Evolutionary conservation across 2,888 invertebrate genomes (phyloP), one percentile per base, ranked within the genome.

Genomic region (Luperina testacea): DNA sequence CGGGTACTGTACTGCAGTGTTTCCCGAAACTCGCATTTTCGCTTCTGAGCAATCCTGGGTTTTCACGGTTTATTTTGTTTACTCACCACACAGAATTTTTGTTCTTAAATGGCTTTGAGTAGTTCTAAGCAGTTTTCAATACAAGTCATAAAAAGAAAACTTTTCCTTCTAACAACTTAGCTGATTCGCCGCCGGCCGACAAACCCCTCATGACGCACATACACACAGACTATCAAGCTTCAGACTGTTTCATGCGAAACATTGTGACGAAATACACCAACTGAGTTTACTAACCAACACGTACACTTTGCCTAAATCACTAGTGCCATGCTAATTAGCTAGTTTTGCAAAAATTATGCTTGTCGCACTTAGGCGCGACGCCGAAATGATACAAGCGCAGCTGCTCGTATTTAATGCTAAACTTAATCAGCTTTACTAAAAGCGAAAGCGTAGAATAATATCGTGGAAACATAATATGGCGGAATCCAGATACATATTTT

Each of bases 271-370:
- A 69, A 75, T 71, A 67, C 61, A 65, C 63, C 42, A 3, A 71
- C 63, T 74, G 48, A 53, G 13, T 68, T 17, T 17, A 45, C 32
- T 51, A 59, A 80, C 77, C 63, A 76, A 81, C 71, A 81, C 71
- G n/a, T 80, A 75, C 69, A 80, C 38, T 82, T 82, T 27, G 75
- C 82, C 76, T 81, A 73, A 82, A 48, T 32, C 61, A 53, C 63
- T 45, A 32, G 27, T 9, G 53, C 42, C 63, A 53, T 53, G 27
- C 42, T 80, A 80, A 80, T 77, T 80, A 42, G 45, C 42, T 65
- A 64, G 67, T 78, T 79, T 76, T 78, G 68, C 59, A 63, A 67
- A 67, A 38, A 73, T 85, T 72, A 45, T 72, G 61, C 57, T 72
- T 45, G 15, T 61, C 20, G 7, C 3, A 38, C 48, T 75, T 75